These are phyloP conservation scores for Zophobas atratus DNA, from an alignment of 1,140 invertebrate genomes.

Conservation along the genomic window DNA sequence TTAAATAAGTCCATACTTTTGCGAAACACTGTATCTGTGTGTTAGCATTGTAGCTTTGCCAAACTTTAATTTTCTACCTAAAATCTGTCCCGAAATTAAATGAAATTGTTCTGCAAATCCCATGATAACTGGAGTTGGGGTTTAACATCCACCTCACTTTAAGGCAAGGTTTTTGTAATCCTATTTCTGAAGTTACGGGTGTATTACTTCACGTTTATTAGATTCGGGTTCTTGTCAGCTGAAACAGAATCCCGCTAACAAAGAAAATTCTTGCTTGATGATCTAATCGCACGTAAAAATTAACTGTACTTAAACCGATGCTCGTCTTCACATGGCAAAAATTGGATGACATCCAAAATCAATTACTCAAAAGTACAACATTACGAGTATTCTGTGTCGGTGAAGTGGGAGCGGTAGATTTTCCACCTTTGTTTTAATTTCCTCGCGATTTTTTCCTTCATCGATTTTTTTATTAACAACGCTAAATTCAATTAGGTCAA, in stretches of 20 bases:
- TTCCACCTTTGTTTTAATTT: conserved; percentile 19
- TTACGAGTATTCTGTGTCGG: neutral
- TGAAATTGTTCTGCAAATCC: conserved; percentile 12
- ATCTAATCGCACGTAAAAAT: neutral
- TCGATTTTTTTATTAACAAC: conserved; percentile 29
- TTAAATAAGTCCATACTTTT: neutral
- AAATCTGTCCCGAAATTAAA: conserved; percentile 5
- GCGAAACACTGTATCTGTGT: too few relatives aligned
- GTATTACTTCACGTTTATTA: neutral
- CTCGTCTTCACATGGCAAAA: neutral
- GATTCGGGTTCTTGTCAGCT: neutral
- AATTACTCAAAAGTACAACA: conserved; percentile 24
- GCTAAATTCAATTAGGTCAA: conserved; percentile 20
- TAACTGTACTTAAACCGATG: neutral
- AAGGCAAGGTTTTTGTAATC: neutral
- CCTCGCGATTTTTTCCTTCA: conserved; percentile 5
- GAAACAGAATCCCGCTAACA: neutral
- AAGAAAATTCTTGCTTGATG: neutral
- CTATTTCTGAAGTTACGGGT: neutral
- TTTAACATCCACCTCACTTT: conserved; percentile 6
- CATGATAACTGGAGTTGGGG: conserved; percentile 6
- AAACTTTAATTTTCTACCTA: neutral
- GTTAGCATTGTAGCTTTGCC: too few relatives aligned
- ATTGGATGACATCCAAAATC: conserved; percentile 34
- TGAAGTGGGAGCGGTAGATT: neutral